Evolutionary conservation across 2,113 vertebrate genomes (phyloP), one percentile per base, ranked within the genome.

Genomic region (Phyllopteryx taeniolatus): DNA sequence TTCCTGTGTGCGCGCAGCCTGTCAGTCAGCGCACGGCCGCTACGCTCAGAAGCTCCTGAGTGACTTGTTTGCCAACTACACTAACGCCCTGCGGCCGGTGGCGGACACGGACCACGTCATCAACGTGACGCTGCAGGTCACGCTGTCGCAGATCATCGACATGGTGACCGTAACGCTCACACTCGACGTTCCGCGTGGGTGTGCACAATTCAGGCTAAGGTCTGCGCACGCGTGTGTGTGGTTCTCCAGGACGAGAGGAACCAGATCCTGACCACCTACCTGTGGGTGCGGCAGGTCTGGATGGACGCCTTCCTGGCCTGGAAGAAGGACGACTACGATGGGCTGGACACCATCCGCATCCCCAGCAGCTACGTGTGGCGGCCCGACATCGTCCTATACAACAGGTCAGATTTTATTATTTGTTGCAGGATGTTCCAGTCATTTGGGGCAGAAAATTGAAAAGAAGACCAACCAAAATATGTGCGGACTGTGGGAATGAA

Each of bases 221-320:
- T 47, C 43, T 6, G 31, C 2, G 2, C 9, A 0, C 0, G 8
- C 8, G 19, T 54, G 51, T 12, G 56, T n/a, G 14, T 61, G 59
- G 6, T 46, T 65, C 39, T 1, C 43, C 82, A 92, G 92, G 92
- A 93, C 49, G 90, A 93, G 74, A 71, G 90, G 33, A 92, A 93
- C 79, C 91, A 93, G 87, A 92, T 93, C 68, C 87, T 93, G 69
- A 92, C 91, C 3, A 87, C 91, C 20, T 92, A 93, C 91, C 90
- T 98, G 85, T 98, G 96, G 96, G 91, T 96, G 46, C 94, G 95
- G 39, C 96, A 95, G 89, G 92, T 94, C 59, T 98, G 96, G 96
- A 90, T 87, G 75, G 96, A 98, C 0, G 91, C 93, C 39, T 94
- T 94, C 89, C 93, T 97, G 31, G 86, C 62, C 46, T 98, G 96